These are phyloP conservation scores for Patella pellucida DNA, from an alignment of 2,888 invertebrate species.

Conservation along the genomic window DNA sequence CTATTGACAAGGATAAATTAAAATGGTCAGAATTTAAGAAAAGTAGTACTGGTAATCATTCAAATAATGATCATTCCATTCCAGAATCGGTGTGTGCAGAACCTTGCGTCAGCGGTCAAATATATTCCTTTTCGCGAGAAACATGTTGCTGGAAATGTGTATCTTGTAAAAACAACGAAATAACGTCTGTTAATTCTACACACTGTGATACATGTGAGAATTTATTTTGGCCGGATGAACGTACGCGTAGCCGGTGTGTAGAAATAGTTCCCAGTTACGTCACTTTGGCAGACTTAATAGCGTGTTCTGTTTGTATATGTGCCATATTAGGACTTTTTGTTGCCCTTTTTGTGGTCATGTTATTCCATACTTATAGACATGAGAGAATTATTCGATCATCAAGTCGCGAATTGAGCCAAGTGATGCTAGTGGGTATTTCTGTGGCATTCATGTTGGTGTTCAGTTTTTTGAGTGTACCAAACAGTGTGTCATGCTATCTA, in stretches of 20 bases:
- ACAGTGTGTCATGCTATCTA: constrained; percentile 48
- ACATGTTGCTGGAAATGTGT: constrained; percentile 64
- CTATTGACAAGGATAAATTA: constrained; percentile 30
- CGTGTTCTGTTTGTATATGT: constrained; percentile 39
- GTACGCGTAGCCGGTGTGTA: constrained; percentile 33
- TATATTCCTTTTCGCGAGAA: constrained; percentile 55
- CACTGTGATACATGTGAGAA: constrained; percentile 50
- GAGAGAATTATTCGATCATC: constrained; percentile 64
- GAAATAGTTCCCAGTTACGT: constrained; percentile 36
- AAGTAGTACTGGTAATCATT: background rate
- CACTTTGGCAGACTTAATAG: constrained; percentile 36
- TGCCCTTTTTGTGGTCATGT: constrained; percentile 35
- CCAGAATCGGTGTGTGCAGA: constrained; percentile 46
- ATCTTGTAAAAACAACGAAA: constrained; percentile 56
- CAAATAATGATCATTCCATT: constrained; percentile 26
- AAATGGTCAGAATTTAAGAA: constrained; percentile 17
- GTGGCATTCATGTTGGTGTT: constrained; percentile 55
- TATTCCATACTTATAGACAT: constrained; percentile 42
- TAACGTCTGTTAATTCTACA: constrained; percentile 48
- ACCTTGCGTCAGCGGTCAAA: constrained; percentile 46
- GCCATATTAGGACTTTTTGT: constrained; percentile 38
- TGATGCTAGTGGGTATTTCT: constrained; percentile 58
- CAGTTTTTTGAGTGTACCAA: constrained; percentile 54
- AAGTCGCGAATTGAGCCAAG: constrained; percentile 59
- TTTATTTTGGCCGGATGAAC: constrained; percentile 43